Evolutionary conservation across 2,888 invertebrate species (phyloP).

Genomic region (Trachelus tabidus): DNA sequence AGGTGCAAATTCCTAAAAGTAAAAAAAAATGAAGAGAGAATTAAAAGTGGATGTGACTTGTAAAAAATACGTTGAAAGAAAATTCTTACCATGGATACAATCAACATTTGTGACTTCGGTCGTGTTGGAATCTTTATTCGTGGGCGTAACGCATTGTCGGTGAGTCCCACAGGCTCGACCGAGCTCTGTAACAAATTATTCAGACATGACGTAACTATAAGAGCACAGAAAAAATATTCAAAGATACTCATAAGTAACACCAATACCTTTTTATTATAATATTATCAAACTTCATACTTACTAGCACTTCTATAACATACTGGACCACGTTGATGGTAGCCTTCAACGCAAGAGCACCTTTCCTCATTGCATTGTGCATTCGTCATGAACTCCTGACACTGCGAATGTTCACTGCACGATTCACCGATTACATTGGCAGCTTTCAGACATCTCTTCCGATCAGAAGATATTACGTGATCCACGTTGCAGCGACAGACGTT

Average conservation of each 20-base stretch:
- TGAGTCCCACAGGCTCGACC: conserved; percentile 40
- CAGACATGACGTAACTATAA: neutral
- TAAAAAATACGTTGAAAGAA: neutral
- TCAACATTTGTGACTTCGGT: conserved; percentile 51
- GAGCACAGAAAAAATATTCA: neutral
- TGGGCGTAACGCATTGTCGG: conserved; percentile 47
- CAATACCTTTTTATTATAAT: neutral
- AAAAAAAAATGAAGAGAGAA: conserved; percentile 11
- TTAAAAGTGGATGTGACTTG: neutral
- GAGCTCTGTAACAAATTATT: conserved; percentile 33
- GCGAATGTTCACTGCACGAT: conserved; percentile 52
- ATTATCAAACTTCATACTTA: conserved; percentile 26
- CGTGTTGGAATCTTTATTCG: conserved; percentile 44
- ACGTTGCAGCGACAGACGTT: conserved; percentile 56
- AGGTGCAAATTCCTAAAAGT: conserved; percentile 46
- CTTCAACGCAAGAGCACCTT: conserved; percentile 45
- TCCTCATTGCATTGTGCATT: conserved; percentile 41
- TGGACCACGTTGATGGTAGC: conserved; percentile 48
- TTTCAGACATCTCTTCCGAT: conserved; percentile 54
- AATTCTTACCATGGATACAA: conserved; percentile 45
- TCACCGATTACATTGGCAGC: conserved; percentile 55
- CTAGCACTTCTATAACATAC: conserved; percentile 46
- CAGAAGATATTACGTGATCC: conserved; percentile 51
- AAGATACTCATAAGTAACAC: neutral
- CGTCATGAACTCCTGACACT: conserved; percentile 52